Evolutionary conservation across 2,888 invertebrate species (phyloP), one percentile per base, ranked within the genome.

Genomic region (Cephus sareptanus): DNA sequence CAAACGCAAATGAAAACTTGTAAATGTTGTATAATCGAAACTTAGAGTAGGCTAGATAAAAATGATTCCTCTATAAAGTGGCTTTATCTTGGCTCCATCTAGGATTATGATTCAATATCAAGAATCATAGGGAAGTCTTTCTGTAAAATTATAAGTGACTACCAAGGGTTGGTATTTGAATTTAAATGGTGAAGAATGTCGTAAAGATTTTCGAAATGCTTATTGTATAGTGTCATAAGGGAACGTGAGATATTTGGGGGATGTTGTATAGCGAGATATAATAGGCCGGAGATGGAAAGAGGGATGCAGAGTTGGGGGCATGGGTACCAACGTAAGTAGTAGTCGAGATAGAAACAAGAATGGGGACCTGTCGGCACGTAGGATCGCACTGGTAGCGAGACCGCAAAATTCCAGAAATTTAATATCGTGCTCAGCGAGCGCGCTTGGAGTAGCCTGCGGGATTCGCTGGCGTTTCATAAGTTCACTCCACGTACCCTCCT

Each of bases 391-490:
- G 31, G 82, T 84, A 83, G 83, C 83, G 85, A 87, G 85, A 91
- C 93, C 92, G 91, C 92, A 91, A 92, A 92, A 93, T 93, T 93
- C 92, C 92, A 91, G 92, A 93, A 92, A 93, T 93, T 93, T 93
- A 93, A 93, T 93, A 93, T 93, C 92, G 89, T 87, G 86, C 87
- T 84, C 86, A 83, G 84, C 86, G 75, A 31, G 56, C 23, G 56
- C 56, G 56, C 56, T 56, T 23, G 56, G 56, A 56, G 56, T 23
- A 56, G 56, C 23, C 56, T 23, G 80, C 79, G 73, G 69, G 77
- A 78, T 76, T 76, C 79, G 80, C 82, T 82, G 85, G 84, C 85
- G 86, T 90, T 89, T 89, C 89, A 89, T 90, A 90, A 90, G 88
- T 89, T 89, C 87, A 84, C 87, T 87, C 82, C 85, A 82, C 85